Evolutionary conservation across 2,797 vertebrate species (phyloP).

Genomic region (Protosalanx chinensis): DNA sequence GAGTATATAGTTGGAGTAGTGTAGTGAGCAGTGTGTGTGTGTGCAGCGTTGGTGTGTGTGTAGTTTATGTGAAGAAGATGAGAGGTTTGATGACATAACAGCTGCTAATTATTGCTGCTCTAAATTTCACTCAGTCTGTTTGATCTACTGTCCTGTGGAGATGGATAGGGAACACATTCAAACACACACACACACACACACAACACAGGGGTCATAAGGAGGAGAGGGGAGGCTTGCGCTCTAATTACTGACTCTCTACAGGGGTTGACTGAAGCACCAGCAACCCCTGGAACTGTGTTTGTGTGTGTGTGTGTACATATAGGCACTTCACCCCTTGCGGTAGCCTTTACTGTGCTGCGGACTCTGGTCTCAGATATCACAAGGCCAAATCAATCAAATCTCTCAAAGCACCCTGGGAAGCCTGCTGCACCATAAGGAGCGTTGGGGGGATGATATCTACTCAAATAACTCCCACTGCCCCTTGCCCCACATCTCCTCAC

Average conservation of each 20-base stretch:
- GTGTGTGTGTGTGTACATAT: constrained; percentile 40
- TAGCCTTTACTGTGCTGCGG: constrained; percentile 25
- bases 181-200: constrained; percentile 43
- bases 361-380: constrained; percentile 54
- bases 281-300: constrained; percentile 34
- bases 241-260: constrained; percentile 61
- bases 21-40: constrained; percentile 3
- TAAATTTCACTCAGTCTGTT: constrained; percentile 78
- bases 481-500: not conserved
- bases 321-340: constrained; percentile 40
- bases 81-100: constrained; percentile 72
- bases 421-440: constrained; percentile 58
- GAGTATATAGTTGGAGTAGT: not conserved
- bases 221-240: constrained; percentile 51
- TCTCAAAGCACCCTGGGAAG: constrained; percentile 63
- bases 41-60: constrained; percentile 7
- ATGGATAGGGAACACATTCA: constrained; percentile 50
- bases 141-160: constrained; percentile 74
- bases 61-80: constrained; percentile 36
- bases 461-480: not conserved
- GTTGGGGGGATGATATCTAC: not conserved
- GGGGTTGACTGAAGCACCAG: constrained; percentile 47
- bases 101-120: constrained; percentile 78
- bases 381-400: constrained; percentile 68
- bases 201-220: constrained; percentile 53